Conservation (phyloP, 2,797 vertebrate species). For the Dendrocincla fuliginosa region DNA sequence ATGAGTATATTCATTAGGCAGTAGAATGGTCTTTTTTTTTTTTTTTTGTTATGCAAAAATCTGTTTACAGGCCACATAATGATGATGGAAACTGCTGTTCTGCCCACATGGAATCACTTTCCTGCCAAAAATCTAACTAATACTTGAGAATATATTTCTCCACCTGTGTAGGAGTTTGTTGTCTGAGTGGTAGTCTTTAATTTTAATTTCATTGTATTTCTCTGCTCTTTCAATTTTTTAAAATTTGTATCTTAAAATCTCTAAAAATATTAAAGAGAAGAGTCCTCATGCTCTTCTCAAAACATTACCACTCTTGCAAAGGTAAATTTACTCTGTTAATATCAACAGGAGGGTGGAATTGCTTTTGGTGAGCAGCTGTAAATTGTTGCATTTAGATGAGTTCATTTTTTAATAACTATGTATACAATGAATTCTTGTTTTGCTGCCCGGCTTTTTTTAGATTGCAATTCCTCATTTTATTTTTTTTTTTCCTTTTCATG, state of each 20-base stretch:
- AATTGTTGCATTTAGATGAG: not conserved
- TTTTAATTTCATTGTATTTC: not conserved
- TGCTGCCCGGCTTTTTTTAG: not conserved
- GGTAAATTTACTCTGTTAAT: not conserved
- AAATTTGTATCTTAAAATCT: not conserved
- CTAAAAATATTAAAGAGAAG: not conserved
- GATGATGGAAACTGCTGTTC: slow-evolving; percentile 63
- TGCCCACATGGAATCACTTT: slow-evolving; percentile 40
- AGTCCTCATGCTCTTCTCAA: not conserved
- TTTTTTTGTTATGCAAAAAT: slow-evolving; percentile 52
- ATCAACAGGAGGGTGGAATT: fast-evolving
- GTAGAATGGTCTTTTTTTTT: not conserved
- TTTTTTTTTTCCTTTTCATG: not conserved
- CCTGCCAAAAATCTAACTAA: slow-evolving; percentile 62
- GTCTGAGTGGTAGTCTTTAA: not conserved
- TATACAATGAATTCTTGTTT: not conserved
- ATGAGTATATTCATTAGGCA: slow-evolving; percentile 63
- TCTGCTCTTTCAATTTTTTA: not conserved
- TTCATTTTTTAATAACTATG: not conserved
- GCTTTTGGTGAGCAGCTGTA: not conserved
- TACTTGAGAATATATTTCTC: slow-evolving; percentile 9
- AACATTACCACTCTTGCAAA: not conserved
- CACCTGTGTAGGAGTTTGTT: slow-evolving; percentile 27
- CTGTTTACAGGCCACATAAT: slow-evolving; percentile 63
- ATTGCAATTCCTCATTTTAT: not conserved